phyloP scores from a whole-genome alignment of 2,113 vertebrate genomes.

The Saimiri boliviensis region DNA sequence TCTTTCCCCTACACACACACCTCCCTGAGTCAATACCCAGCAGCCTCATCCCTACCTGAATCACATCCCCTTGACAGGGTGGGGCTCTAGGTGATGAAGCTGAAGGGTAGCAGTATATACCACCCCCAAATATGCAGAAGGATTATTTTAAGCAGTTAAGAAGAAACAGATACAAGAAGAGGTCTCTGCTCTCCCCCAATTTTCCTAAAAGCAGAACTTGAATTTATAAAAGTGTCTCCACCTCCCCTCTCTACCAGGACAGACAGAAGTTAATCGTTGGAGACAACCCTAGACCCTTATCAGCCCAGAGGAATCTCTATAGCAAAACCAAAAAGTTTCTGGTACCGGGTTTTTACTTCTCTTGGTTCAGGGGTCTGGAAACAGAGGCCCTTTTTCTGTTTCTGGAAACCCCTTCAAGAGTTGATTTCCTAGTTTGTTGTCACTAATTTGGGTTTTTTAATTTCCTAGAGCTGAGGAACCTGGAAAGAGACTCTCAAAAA shows the following conservation, averaged over 20 bases:
- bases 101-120: not conserved
- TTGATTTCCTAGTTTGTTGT: not conserved
- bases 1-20: too few species aligned
- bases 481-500: constrained; percentile 2
- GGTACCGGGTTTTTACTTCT: not conserved
- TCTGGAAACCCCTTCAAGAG: not conserved
- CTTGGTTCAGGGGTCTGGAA: not conserved
- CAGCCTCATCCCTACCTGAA: not conserved
- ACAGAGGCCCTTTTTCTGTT: not conserved
- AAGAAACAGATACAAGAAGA: not conserved
- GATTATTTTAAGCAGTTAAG: not conserved
- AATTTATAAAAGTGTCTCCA: not conserved
- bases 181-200: too few species aligned
- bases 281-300: not conserved
- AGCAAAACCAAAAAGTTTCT: not conserved
- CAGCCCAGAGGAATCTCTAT: not conserved
- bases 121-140: too few species aligned
- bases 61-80: too few species aligned
- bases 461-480: not conserved
- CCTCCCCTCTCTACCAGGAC: not conserved
- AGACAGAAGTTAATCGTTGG: not conserved
- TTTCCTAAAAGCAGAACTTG: not conserved
- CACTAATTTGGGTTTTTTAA: constrained; percentile 6
- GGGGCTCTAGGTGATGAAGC: not conserved
- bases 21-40: not conserved